These are phyloP conservation scores for Glossophaga mutica DNA, from an alignment of 2,797 vertebrate species.

Conservation along the genomic window DNA sequence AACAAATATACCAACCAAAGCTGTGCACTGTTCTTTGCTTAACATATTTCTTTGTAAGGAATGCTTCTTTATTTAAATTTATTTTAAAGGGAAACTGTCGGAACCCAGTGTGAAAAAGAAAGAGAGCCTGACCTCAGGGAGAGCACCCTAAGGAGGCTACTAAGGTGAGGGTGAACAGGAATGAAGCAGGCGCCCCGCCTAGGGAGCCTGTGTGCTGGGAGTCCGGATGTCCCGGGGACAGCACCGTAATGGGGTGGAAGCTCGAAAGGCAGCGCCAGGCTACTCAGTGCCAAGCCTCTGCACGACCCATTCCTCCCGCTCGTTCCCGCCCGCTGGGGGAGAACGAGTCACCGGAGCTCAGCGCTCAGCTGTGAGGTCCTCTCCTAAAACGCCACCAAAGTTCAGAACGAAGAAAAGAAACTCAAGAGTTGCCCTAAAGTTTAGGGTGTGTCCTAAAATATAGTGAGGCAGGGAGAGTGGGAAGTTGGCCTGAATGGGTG, in stretches of 20 bases:
- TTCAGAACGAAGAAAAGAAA: not conserved
- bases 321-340: too few species aligned
- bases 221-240: accelerated
- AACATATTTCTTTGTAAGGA: not conserved
- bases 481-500: not conserved
- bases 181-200: not conserved
- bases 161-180: too few species aligned
- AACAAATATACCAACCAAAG: too few species aligned
- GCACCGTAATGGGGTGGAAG: accelerated
- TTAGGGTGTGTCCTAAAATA: not conserved
- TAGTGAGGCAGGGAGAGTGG: too few species aligned
- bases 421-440: not conserved
- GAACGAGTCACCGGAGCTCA: not conserved
- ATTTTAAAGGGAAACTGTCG: not conserved
- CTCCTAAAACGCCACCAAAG: not conserved
- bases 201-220: too few species aligned
- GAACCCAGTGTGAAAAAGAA: not conserved
- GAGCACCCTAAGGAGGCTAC: not conserved
- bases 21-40: accelerated
- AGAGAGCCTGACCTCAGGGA: not conserved
- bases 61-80: not conserved
- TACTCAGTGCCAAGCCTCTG: not conserved
- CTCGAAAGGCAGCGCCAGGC: accelerated
- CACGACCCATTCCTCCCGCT: too few species aligned
- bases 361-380: not conserved